Evolutionary conservation across 1,140 invertebrate genomes (phyloP), one percentile per base, ranked within the genome.

Genomic region (Dinothrombium tinctorium): DNA sequence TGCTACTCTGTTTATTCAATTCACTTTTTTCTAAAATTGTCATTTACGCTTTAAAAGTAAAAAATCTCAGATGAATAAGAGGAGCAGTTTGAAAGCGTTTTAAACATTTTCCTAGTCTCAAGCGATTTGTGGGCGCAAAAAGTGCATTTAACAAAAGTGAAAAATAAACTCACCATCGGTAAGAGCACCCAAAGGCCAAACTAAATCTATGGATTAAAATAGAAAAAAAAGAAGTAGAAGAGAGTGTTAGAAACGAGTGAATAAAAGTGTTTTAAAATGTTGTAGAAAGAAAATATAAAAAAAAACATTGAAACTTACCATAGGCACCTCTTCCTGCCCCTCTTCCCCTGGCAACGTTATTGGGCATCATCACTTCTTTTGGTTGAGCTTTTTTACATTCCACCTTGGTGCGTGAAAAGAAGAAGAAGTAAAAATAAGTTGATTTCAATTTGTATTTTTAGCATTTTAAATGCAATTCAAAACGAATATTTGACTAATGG

Each of bases 381-480:
- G 89, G 89, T 62, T 96, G 89, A 57, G 89, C 89, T 67, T 95
- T 94, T 73, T 95, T 95, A 69, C 87, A 94, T 69, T 96, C 87
- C 63, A 95, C 87, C 87, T 95, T 68, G 21, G 50, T 40, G 64
- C 7, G 2, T 17, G 2, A 25, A 26, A 25, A 39, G 23, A 28
- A 24, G 20, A 37, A 37, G 20, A 15, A 38, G 36, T 9, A n/a
- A 33, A 33, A 2, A 32, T 14, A 32, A 32, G 5, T 12, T 12
- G 12, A 7, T 14, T 14, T 32, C 29, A 32, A 32, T 32, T 28
- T 28, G 8, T 28, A n/a, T 28, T 7, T 28, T 28, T n/a, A n/a
- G n/a, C n/a, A n/a, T n/a, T n/a, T n/a, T n/a, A n/a, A n/a, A n/a
- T n/a, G n/a, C n/a, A n/a, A n/a, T n/a, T n/a, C n/a, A n/a, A n/a